These are phyloP conservation scores for Caradrina clavipalpis DNA, from an alignment of 2,888 invertebrate genomes.

Conservation along the genomic window DNA sequence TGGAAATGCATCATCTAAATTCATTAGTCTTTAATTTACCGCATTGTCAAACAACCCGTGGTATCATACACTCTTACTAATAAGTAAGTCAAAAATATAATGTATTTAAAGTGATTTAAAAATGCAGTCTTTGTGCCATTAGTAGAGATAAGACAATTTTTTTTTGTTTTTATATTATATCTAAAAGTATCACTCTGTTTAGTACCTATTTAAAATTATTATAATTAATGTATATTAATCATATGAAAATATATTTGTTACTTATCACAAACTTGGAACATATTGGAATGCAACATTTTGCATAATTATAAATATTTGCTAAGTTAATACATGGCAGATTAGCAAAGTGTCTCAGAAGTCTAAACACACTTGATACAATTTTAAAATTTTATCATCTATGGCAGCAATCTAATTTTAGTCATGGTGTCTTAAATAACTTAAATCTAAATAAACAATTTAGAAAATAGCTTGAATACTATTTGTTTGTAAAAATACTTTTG, in stretches of 20 bases:
- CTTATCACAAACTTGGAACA: conserved; percentile 55
- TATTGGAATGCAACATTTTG: conserved; percentile 52
- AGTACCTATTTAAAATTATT: conserved; percentile 39
- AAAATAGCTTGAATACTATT: conserved; percentile 27
- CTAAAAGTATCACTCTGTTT: conserved; percentile 44
- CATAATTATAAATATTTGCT: conserved; percentile 31
- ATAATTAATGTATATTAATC: conserved; percentile 45
- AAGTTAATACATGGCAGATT: conserved; percentile 29
- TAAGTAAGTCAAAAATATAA: conserved; percentile 27
- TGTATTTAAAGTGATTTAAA: conserved; percentile 38
- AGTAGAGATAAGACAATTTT: conserved; percentile 28
- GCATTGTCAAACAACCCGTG: conserved; percentile 34
- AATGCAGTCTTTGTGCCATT: conserved; percentile 47
- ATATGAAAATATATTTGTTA: conserved; percentile 58
- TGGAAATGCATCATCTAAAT: conserved; percentile 16
- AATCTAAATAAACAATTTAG: conserved; percentile 35
- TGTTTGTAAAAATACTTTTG: conserved; percentile 29
- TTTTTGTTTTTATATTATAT: conserved; percentile 8
- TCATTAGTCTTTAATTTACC: conserved; percentile 5
- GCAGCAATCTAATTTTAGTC: conserved; percentile 5
- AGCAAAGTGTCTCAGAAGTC: conserved; percentile 10
- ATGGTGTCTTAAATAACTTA: conserved; percentile 29
- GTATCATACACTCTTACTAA: conserved; percentile 13
- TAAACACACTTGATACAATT: conserved; percentile 14
- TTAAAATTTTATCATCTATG: not conserved